Conservation (phyloP, 1,140 invertebrate species). For the Triops longicaudatus region DNA sequence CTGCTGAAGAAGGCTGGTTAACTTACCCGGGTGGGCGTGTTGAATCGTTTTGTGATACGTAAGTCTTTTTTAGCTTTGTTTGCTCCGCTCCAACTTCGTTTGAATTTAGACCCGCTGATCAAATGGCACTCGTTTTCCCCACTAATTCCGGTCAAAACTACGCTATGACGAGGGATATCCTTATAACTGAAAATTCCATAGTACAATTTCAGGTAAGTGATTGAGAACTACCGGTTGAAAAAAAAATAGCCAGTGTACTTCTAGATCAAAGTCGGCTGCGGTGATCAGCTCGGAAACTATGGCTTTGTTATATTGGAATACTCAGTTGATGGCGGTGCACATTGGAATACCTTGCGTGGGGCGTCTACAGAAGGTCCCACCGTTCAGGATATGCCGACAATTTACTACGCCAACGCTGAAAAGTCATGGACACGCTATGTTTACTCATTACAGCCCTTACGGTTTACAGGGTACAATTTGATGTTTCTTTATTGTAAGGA, state of each 20-base stretch:
- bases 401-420: slow-evolving; percentile 41
- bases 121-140: neutral
- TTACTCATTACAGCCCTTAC: slow-evolving; percentile 39
- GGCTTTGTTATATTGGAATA: slow-evolving; percentile 35
- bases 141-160: neutral
- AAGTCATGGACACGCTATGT: slow-evolving; percentile 40
- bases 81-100: neutral
- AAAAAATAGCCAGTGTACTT: neutral
- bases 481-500: neutral
- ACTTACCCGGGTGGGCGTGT: neutral
- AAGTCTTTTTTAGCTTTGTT: neutral
- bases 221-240: neutral
- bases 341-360: slow-evolving; percentile 37
- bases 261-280: neutral
- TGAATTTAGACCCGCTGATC: neutral
- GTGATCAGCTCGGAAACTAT: neutral
- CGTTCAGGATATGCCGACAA: slow-evolving; percentile 35
- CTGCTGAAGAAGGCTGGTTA: neutral
- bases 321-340: slow-evolving; percentile 39
- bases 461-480: slow-evolving; percentile 40
- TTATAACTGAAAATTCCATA: neutral
- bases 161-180: neutral
- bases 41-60: neutral
- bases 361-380: slow-evolving; percentile 34
- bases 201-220: neutral